Conservation (phyloP, 2,888 invertebrate genomes). For the Agriopis aurantiaria region DNA sequence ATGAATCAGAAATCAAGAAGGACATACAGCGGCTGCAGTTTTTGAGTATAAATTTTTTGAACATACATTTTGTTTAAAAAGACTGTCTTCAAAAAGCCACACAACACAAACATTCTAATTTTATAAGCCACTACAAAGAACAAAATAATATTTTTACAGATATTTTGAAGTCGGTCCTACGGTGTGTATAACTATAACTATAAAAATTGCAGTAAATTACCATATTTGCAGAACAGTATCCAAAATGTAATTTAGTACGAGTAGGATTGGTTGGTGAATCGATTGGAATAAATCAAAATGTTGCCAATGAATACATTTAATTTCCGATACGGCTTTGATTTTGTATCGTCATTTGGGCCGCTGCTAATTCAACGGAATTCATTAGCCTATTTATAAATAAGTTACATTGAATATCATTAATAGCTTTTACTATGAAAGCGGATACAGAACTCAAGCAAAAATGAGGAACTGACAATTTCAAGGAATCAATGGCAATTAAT, state of each 20-base stretch:
- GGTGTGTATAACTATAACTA: no score
- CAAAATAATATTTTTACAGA: no score
- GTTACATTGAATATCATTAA: slow-evolving; percentile 50
- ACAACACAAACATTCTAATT: no score
- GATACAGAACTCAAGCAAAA: slow-evolving; percentile 5
- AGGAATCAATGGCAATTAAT: slow-evolving; percentile 1
- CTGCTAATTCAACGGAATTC: slow-evolving; percentile 51
- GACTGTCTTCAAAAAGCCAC: no score
- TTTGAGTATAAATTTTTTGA: no score
- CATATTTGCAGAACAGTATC: slow-evolving; percentile 27
- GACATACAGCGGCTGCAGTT: no score
- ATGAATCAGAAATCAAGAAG: no score
- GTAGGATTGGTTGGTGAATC: slow-evolving; percentile 51
- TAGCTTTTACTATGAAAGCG: slow-evolving; percentile 7
- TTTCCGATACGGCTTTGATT: slow-evolving; percentile 68
- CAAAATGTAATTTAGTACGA: slow-evolving; percentile 42
- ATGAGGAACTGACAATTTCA: not conserved
- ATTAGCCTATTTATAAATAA: slow-evolving; percentile 59
- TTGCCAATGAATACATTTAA: slow-evolving; percentile 70
- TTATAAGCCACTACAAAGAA: no score
- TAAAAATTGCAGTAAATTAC: not conserved
- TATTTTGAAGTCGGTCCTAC: no score
- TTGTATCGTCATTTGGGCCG: slow-evolving; percentile 60
- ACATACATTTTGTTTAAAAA: no score
- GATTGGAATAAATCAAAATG: slow-evolving; percentile 67